Conservation (phyloP, 2,888 invertebrate genomes). For the Monochamus alternatus region DNA sequence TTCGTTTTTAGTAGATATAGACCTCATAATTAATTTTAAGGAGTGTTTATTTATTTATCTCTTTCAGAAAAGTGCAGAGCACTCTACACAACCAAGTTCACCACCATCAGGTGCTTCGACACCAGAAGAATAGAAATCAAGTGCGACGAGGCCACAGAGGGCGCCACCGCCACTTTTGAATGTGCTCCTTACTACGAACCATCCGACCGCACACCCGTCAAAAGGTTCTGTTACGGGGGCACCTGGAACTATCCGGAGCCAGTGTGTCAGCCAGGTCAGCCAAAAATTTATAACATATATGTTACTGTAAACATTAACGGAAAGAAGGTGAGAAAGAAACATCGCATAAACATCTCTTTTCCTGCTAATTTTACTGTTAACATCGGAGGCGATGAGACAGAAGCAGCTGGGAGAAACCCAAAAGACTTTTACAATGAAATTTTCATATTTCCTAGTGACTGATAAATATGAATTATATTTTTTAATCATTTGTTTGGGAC, state of each 20-base stretch:
- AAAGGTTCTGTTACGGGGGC: conserved; percentile 54
- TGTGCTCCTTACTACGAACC: conserved; percentile 61
- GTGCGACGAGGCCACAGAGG: conserved; percentile 58
- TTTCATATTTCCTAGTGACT: conserved; percentile 25
- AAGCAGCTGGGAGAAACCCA: background rate
- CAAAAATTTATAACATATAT: conserved; percentile 47
- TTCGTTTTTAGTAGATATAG: too few species aligned
- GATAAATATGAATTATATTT: background rate
- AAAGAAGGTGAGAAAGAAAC: background rate
- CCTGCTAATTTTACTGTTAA: conserved; percentile 7
- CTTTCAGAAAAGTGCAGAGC: conserved; percentile 55
- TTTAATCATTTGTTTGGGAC: too few species aligned
- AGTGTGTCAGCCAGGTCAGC: conserved; percentile 63
- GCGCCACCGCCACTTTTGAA: conserved; percentile 53
- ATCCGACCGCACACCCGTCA: conserved; percentile 16
- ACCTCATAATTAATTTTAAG: too few species aligned
- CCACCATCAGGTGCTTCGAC: conserved; percentile 51
- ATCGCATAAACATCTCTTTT: background rate
- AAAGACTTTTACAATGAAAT: background rate
- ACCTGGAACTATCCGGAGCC: conserved; percentile 57
- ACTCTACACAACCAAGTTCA: conserved; percentile 40
- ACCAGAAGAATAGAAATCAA: conserved; percentile 45
- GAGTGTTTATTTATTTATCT: background rate
- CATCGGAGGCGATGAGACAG: background rate
- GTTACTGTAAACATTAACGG: conserved; percentile 39